Evolutionary conservation across 2,888 invertebrate species (phyloP), one percentile per base, ranked within the genome.

Genomic region (Apodemia duryi): DNA sequence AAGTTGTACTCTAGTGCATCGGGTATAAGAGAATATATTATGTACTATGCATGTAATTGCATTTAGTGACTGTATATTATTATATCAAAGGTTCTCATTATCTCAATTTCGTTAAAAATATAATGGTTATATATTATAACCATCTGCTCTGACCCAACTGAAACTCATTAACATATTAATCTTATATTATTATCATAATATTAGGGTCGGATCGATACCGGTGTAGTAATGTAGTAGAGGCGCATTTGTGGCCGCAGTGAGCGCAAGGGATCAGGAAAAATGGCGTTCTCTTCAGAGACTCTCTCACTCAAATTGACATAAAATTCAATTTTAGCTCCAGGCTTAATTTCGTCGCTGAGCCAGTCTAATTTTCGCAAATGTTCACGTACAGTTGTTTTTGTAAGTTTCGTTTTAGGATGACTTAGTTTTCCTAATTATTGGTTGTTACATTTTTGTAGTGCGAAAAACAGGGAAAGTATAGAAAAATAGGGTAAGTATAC

Each of bases 121-220:
- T n/a, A 49, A 49, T 49, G 49, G 6, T n/a, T 4, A 13, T 5
- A 41, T 6, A 41, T 46, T 6, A 41, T 46, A 46, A 46, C 46
- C 46, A 46, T 46, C 46, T 13, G 46, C 49, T n/a, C 6, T 38
- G 38, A 38, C 38, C 7, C 38, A 38, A 38, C 38, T 38, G 49
- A 49, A 49, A n/a, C 49, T 49, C 49, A n/a, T n/a, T 49, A 49
- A n/a, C 49, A 49, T 49, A n/a, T n/a, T 49, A 49, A 49, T 49
- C 49, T 49, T n/a, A 49, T 49, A 49, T 49, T 49, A 49, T 49
- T n/a, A 49, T 49, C n/a, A 6, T 2, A n/a, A n/a, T 6, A 49
- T 6, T 1, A n/a, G 4, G 49, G n/a, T 49, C 49, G 49, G n/a
- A n/a, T 49, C 49, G 49, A n/a, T 13, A 46, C 13, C 13, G 46